Evolutionary conservation across 1,140 invertebrate genomes (phyloP), one percentile per base, ranked within the genome.

Genomic region (Notospermus geniculatus): DNA sequence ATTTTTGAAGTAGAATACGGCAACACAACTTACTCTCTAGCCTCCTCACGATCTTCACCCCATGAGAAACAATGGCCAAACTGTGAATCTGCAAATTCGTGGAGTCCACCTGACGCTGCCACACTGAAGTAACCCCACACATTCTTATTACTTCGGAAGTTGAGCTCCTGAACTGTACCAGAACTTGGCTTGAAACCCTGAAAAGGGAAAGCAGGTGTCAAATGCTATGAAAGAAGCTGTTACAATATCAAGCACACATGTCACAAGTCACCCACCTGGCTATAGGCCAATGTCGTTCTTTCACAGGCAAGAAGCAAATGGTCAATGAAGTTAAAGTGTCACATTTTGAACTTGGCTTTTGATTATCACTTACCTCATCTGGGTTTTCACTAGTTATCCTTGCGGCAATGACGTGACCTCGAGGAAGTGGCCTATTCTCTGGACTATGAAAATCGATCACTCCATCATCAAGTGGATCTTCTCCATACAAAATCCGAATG

Each of bases 111-210:
- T 0, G 93, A 94, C 0, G 95, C 95, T 0, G 92, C 92, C 9
- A 99, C 96, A 69, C 94, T 97, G 83, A 99, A 99, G 81, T 99
- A 99, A 17, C 96, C 97, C 97, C 97, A 99, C 2, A 99, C 97
- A 79, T 99, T 98, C 81, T 97, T 97, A 52, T 92, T 97, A 2
- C 95, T 98, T 1, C 96, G 86, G 84, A 99, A 99, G 83, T 98
- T 99, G 17, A 99, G 80, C 82, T 98, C 95, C 81, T 98, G 94
- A 0, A 99, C 95, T 0, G 94, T 97, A 32, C 97, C 97, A 0
- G 95, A 95, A 69, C 92, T 96, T 7, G 97, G 97, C 77, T 98
- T 98, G 78, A 99, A 99, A 67, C 95, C 90, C 91, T 78, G 41
- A 68, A 71, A 69, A 60, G 61, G 72, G 62, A 62, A 67, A 30